phyloP scores from a whole-genome alignment of 2,113 vertebrate species.

The Saguinus midas region DNA sequence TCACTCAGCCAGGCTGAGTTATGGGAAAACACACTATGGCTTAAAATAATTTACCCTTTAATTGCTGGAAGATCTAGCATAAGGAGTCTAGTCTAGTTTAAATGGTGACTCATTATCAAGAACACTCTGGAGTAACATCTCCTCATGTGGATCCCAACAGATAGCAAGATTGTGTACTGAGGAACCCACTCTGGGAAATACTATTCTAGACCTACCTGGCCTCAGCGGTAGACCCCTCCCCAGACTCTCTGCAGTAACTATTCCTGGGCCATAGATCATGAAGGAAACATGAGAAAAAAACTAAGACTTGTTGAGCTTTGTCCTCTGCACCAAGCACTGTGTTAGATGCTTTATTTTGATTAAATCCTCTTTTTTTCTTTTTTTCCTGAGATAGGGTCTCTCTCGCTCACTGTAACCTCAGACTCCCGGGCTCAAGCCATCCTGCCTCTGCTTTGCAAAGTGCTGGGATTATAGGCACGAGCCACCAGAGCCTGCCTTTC shows the following conservation, averaged over 20 bases:
- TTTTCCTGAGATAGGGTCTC: too few species aligned
- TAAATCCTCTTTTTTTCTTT: background rate
- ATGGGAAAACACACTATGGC: rapidly evolving
- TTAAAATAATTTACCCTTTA: background rate
- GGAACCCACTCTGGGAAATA: background rate
- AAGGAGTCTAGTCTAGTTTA: background rate
- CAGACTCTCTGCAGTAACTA: background rate
- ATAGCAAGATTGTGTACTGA: background rate
- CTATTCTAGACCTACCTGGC: background rate
- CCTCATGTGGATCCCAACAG: background rate
- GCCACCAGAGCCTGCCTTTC: background rate
- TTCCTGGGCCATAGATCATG: background rate
- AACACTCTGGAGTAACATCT: too few species aligned
- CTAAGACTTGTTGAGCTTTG: background rate
- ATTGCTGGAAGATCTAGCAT: background rate
- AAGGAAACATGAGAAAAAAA: background rate
- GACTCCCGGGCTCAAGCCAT: too few species aligned
- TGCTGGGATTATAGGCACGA: too few species aligned
- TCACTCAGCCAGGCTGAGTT: background rate
- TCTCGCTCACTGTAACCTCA: too few species aligned
- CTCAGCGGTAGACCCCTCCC: background rate
- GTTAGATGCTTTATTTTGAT: background rate
- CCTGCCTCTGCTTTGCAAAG: too few species aligned
- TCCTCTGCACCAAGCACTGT: background rate
- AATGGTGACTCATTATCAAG: background rate